These are phyloP conservation scores for Bothrops jararaca DNA, from an alignment of 2,113 vertebrate species.

Conservation along the genomic window DNA sequence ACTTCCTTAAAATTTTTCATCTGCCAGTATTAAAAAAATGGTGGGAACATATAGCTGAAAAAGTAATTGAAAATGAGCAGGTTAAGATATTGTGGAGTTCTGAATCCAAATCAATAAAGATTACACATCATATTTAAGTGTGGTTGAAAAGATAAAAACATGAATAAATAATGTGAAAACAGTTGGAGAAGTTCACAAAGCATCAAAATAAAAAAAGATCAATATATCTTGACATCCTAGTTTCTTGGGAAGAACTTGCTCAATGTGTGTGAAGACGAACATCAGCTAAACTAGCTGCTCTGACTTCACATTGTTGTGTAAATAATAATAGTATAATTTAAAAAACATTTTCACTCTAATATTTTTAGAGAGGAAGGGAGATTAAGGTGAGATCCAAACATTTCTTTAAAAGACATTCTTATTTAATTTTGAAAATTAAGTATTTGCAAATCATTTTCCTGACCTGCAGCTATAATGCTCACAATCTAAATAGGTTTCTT, in stretches of 20 bases:
- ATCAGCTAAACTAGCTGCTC: not conserved
- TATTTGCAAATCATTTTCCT: not conserved
- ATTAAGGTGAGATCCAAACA: not conserved
- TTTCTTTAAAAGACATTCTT: not conserved
- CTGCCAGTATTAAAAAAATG: not conserved
- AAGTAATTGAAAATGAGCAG: not conserved
- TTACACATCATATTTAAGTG: not conserved
- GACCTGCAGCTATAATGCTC: not conserved
- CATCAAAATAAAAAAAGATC: not conserved
- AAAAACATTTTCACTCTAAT: not conserved
- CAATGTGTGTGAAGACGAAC: not conserved
- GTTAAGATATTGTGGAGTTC: not conserved
- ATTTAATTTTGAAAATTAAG: not conserved
- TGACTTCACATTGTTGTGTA: not conserved
- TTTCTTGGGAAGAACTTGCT: not conserved
- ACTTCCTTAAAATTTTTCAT: not conserved
- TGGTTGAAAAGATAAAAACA: not conserved
- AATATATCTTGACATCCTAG: not conserved
- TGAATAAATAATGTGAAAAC: not conserved
- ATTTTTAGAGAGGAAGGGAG: not conserved
- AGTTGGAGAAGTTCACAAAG: not conserved
- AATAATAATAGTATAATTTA: constrained; percentile 7
- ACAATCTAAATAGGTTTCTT: not conserved
- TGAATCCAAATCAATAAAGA: not conserved
- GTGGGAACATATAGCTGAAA: not conserved